A percentile compares a stretch with the other conserved stretches of the same genome.
These are phyloP conservation scores for Drosophila nebulosa DNA, from an alignment of 1,140 invertebrate genomes.

Conservation along the genomic window DNA sequence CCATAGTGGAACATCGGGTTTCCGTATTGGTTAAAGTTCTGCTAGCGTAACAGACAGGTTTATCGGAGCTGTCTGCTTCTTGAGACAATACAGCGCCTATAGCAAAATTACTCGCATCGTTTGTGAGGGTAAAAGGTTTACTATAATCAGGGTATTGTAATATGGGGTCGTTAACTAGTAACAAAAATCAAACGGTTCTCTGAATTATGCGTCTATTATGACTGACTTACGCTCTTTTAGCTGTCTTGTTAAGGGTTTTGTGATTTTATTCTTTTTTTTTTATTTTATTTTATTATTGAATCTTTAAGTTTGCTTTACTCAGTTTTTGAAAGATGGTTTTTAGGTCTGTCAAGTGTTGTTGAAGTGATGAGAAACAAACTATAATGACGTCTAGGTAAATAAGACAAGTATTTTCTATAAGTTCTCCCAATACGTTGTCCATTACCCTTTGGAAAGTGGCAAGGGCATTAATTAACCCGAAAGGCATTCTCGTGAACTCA, in stretches of 20 bases:
- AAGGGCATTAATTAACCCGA: too few relatives aligned
- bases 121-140: background rate
- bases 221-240: background rate
- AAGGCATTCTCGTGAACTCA: too few relatives aligned
- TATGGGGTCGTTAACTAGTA: background rate
- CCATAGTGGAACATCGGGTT: background rate
- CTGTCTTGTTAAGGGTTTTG: background rate
- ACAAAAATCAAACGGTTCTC: background rate
- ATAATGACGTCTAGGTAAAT: background rate
- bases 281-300: background rate
- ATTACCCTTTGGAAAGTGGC: too few relatives aligned
- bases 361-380: background rate
- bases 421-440: background rate
- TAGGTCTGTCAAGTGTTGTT: background rate
- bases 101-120: constrained; percentile 1
- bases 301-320: background rate
- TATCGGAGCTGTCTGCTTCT: background rate
- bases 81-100: background rate
- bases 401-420: background rate
- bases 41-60: background rate
- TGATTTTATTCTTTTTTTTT: background rate
- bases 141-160: constrained; percentile 1
- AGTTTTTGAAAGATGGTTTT: background rate
- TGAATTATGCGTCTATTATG: background rate
- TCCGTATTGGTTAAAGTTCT: background rate